phyloP scores from a whole-genome alignment of 2,113 vertebrate species.

The Prunella himalayana region DNA sequence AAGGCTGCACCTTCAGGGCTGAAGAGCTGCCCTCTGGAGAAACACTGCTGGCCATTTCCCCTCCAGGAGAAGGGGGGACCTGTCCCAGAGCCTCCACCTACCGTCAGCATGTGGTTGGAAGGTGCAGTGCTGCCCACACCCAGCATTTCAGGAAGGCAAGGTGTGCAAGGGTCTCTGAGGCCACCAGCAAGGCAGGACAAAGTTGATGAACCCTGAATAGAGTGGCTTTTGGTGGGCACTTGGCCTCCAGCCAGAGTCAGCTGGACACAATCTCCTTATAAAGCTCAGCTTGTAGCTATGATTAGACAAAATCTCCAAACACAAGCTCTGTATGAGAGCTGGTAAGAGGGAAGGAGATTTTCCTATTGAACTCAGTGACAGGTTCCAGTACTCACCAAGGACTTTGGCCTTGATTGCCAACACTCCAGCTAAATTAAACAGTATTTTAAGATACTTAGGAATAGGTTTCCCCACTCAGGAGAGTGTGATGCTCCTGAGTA shows the following conservation, averaged over 20 bases:
- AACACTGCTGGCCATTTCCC: neutral
- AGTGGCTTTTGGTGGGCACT: neutral
- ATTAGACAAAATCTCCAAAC: neutral
- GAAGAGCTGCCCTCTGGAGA: neutral
- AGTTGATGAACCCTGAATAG: neutral
- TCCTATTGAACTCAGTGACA: neutral
- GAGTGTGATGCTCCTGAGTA: neutral
- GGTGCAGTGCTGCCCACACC: neutral
- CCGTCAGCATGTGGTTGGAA: rapidly evolving
- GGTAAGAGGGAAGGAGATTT: neutral
- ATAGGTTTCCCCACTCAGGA: neutral
- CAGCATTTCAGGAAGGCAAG: neutral
- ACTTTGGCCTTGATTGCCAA: neutral
- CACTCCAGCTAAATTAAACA: neutral
- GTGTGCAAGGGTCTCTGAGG: neutral
- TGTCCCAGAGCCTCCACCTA: neutral
- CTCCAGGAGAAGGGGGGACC: too few species aligned
- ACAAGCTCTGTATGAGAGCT: rapidly evolving
- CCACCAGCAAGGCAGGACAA: neutral
- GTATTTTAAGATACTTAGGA: neutral
- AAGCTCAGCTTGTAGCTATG: neutral
- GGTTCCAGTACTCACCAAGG: neutral
- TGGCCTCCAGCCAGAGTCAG: neutral
- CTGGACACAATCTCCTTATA: neutral
- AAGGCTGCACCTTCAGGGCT: rapidly evolving